Conservation (phyloP, 2,113 vertebrate species). For the Podiceps cristatus region DNA sequence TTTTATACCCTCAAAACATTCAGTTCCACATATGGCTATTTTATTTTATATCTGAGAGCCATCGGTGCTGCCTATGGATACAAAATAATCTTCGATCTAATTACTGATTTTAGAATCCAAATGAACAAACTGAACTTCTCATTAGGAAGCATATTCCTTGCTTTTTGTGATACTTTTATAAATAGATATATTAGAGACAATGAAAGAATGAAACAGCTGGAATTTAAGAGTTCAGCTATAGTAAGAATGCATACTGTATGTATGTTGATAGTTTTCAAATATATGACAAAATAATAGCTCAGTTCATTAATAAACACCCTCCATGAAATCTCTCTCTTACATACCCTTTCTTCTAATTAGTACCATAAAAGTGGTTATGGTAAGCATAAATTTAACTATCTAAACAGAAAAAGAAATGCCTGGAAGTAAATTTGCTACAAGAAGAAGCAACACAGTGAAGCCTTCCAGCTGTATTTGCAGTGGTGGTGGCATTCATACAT, state of each 20-base stretch:
- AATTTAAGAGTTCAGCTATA: background rate
- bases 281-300: constrained; percentile 1
- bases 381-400: background rate
- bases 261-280: background rate
- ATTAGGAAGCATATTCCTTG: background rate
- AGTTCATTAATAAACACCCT: background rate
- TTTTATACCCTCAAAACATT: background rate
- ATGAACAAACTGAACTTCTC: background rate
- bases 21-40: background rate
- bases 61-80: background rate
- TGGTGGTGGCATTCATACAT: background rate
- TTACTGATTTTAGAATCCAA: constrained; percentile 7
- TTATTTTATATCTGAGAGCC: background rate
- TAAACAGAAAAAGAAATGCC: background rate
- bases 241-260: background rate
- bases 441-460: background rate
- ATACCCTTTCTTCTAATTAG: background rate
- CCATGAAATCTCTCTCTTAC: background rate
- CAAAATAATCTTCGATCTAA: background rate
- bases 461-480: accelerated
- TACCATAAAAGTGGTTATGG: background rate
- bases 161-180: background rate
- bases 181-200: background rate
- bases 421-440: background rate
- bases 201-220: background rate